Evolutionary conservation across 1,140 invertebrate genomes (phyloP).

Genomic region (Drosophila ambigua): DNA sequence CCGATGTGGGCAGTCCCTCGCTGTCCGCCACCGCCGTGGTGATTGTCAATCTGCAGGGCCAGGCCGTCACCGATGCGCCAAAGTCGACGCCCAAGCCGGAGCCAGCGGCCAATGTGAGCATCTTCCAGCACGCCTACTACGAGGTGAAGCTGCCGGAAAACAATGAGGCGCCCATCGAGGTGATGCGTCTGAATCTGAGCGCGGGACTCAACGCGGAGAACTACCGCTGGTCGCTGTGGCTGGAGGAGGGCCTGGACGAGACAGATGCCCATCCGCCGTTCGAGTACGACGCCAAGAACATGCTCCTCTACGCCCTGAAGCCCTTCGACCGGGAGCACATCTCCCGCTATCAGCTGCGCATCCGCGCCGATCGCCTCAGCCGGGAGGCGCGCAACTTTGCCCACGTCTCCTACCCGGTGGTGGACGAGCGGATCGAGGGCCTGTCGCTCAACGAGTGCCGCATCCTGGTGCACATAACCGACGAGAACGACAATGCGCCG

Average conservation of each 20-base stretch:
- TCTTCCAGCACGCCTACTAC: constrained; percentile 90
- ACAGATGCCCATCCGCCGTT: constrained; percentile 85
- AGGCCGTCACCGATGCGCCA: constrained; percentile 86
- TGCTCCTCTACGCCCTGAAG: constrained; percentile 88
- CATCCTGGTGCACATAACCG: constrained; percentile 89
- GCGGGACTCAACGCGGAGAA: constrained; percentile 84
- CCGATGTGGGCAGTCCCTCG: constrained; percentile 92
- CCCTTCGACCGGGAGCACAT: constrained; percentile 89
- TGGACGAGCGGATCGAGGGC: constrained; percentile 88
- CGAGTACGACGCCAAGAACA: constrained; percentile 89
- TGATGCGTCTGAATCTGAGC: constrained; percentile 89
- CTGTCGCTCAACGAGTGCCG: constrained; percentile 85
- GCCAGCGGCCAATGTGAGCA: constrained; percentile 71
- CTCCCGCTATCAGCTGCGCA: constrained; percentile 87
- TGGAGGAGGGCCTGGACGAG: constrained; percentile 72
- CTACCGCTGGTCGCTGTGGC: constrained; percentile 75
- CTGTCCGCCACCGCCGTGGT: constrained; percentile 91
- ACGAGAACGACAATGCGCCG: constrained; percentile 93
- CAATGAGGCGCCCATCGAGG: constrained; percentile 87
- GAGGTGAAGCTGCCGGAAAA: constrained; percentile 92
- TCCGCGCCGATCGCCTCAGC: constrained; percentile 86
- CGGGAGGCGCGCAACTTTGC: constrained; percentile 86
- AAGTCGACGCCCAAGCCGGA: constrained; percentile 54
- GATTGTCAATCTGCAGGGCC: constrained; percentile 86
- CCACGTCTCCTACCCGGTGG: constrained; percentile 89